Conservation (phyloP, 30 jellyfish, hydroid and myxozoan genomes). For the Sanderia malayensis region DNA sequence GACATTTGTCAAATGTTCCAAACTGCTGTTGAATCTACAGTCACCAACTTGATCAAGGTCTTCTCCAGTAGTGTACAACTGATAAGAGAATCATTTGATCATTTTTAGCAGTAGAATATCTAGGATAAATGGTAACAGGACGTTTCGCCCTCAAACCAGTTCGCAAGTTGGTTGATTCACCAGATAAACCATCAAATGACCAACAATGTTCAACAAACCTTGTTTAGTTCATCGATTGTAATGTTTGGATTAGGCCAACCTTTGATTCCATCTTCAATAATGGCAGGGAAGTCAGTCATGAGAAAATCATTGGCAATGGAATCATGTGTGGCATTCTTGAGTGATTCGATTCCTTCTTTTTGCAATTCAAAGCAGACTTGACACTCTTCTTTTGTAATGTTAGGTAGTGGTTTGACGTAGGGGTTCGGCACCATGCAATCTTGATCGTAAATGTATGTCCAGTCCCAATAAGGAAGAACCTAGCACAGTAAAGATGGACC, state of each 20-base stretch:
- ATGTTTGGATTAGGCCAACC: conserved; percentile 73
- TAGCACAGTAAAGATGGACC: conserved; percentile 8
- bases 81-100: background rate
- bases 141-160: too few relatives aligned
- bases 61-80: conserved; percentile 49
- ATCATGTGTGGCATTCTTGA: conserved; percentile 32
- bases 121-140: too few relatives aligned
- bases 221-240: background rate
- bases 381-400: conserved; percentile 65
- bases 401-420: conserved; percentile 28
- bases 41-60: conserved; percentile 55
- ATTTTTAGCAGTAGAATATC: background rate
- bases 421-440: conserved; percentile 67
- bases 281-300: conserved; percentile 56
- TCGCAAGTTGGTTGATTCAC: too few relatives aligned
- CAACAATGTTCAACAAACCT: conserved; percentile 42
- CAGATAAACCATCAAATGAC: too few relatives aligned
- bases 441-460: conserved; percentile 66
- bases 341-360: conserved; percentile 39
- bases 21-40: conserved; percentile 52
- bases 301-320: conserved; percentile 62
- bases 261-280: conserved; percentile 65
- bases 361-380: conserved; percentile 38
- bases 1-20: conserved; percentile 16
- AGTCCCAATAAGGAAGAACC: conserved; percentile 86